A percentile compares a stretch with the other conserved stretches of the same genome.
These are phyloP conservation scores for Orchestia grillus DNA, from an alignment of 1,140 invertebrate genomes.

Conservation along the genomic window DNA sequence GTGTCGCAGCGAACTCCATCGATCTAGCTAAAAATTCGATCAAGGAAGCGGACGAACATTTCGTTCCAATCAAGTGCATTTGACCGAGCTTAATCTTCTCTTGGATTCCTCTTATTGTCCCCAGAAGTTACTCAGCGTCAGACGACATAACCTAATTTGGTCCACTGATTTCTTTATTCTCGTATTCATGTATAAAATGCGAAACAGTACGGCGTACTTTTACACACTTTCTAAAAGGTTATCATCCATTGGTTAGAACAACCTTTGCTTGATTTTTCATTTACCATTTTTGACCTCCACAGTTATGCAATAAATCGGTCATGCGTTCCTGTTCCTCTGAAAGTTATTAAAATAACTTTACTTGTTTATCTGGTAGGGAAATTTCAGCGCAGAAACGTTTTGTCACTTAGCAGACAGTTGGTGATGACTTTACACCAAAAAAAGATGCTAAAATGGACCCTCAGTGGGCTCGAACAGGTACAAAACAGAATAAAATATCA, in stretches of 20 bases:
- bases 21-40: background rate
- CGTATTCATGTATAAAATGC: background rate
- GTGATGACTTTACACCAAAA: background rate
- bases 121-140: background rate
- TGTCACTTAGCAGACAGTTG: background rate
- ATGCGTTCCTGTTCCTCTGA: background rate
- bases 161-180: background rate
- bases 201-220: background rate
- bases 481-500: background rate
- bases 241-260: background rate
- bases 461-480: background rate
- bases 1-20: background rate
- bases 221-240: background rate
- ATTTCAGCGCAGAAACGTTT: background rate
- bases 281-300: background rate
- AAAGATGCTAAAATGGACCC: background rate
- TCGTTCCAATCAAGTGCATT: conserved; percentile 18
- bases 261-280: background rate
- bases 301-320: background rate
- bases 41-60: background rate
- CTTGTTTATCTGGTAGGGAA: background rate
- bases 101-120: background rate
- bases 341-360: background rate
- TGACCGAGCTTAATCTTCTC: background rate
- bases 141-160: background rate